Percentiles rank a stretch among this genome's conserved stretches.
Conservation (phyloP, 1,140 invertebrate species). For the Drosophila parabipectinata region DNA sequence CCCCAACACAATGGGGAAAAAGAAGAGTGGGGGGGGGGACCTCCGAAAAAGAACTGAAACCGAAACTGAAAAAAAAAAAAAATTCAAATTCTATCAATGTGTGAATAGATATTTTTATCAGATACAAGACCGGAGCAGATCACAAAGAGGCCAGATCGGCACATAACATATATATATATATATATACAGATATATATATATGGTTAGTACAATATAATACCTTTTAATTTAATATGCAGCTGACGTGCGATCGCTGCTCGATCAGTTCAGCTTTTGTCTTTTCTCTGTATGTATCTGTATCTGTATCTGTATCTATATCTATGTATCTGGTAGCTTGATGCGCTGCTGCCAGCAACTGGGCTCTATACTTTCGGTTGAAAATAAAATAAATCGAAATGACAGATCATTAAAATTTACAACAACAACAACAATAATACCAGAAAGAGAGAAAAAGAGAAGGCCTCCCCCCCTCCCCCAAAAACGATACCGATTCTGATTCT, state of each 20-base stretch:
- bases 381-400: slow-evolving; percentile 84
- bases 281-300: slow-evolving; percentile 28
- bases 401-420: slow-evolving; percentile 83
- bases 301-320: slow-evolving; percentile 19
- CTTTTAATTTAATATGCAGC: slow-evolving; percentile 84
- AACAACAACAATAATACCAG: slow-evolving; percentile 20
- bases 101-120: slow-evolving; percentile 78
- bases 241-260: slow-evolving; percentile 62
- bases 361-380: slow-evolving; percentile 54
- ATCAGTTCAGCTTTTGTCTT: slow-evolving; percentile 61
- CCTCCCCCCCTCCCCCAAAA: background rate
- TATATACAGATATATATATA: slow-evolving; percentile 31
- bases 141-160: background rate
- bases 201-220: slow-evolving; percentile 82
- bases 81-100: slow-evolving; percentile 80
- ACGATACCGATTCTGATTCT: slow-evolving; percentile 10
- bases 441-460: slow-evolving; percentile 3
- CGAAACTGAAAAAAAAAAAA: slow-evolving; percentile 57
- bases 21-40: slow-evolving; percentile 16
- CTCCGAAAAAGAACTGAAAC: slow-evolving; percentile 15
- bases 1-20: slow-evolving; percentile 37
- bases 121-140: slow-evolving; percentile 45
- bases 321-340: background rate
- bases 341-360: background rate
- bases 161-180: background rate